phyloP scores from a whole-genome alignment of 2,113 vertebrate species.

The Andinoacara biseriatus region DNA sequence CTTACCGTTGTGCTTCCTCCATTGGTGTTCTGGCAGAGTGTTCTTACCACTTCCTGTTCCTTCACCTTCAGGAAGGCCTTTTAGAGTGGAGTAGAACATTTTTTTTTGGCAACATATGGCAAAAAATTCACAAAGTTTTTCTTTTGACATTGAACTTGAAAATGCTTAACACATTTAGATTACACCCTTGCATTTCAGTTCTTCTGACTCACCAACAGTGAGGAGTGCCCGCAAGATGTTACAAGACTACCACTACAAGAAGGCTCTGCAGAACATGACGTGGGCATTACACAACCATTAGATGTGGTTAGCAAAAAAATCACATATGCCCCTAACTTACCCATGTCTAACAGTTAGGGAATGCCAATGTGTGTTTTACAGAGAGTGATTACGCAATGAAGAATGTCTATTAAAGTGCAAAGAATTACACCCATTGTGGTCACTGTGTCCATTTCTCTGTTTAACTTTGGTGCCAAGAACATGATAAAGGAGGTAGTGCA shows the following conservation, averaged over 20 bases:
- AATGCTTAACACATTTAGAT: background rate
- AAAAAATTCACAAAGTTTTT: background rate
- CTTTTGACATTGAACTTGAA: no score
- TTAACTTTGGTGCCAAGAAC: background rate
- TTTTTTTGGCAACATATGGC: background rate
- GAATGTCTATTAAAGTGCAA: slow-evolving; percentile 1
- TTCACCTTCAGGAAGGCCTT: background rate
- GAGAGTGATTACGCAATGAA: slow-evolving; percentile 14
- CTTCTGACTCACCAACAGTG: background rate
- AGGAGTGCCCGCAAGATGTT: background rate
- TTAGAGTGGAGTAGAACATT: background rate
- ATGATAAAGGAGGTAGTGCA: background rate
- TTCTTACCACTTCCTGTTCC: background rate
- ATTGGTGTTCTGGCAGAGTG: background rate
- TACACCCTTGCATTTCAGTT: background rate
- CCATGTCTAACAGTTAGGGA: background rate
- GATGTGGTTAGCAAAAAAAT: background rate
- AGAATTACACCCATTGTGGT: background rate
- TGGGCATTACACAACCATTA: background rate
- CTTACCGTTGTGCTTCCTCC: slow-evolving; percentile 41
- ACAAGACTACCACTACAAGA: background rate
- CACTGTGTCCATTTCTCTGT: background rate
- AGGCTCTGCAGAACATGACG: background rate
- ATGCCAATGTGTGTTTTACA: background rate
- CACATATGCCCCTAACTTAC: background rate